Base-by-base conservation (phyloP, 1,140 invertebrate genomes). In the Eulimnadia texana region DNA sequence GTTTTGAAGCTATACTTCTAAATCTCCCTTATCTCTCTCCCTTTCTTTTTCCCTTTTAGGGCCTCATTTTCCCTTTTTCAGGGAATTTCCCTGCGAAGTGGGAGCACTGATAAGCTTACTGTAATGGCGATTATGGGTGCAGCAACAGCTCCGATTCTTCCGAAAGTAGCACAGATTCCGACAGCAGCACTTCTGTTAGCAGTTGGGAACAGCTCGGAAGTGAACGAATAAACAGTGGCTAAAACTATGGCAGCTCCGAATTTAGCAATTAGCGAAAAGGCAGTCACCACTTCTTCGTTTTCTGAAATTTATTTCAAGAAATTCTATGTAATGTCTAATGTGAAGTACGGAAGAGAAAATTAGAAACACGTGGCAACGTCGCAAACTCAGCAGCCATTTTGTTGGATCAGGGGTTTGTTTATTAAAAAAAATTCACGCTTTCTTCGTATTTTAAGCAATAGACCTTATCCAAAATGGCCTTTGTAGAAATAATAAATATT, bases 101-200 rank as follows among this genome's bases (percentile, higher is more conserved):
- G n/a, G n/a, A n/a, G n/a, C n/a, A n/a, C n/a, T n/a, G n/a, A n/a
- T 42, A 6, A 42, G 16, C 28, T 58, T 58, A 58, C 55, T 0
- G 42, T 27, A 25, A n/a, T 58, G 11, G 55, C 55, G 16, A 58
- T 27, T 3, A 58, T 3, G 20, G 55, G 55, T 23, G 55, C 23
- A 20, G 29, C 22, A n/a, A 58, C 42, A 20, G 28, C 42, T 13
- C 55, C 55, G 24, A 33, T 0, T 33, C 55, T 42, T 20, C 55
- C 19, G 2, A 58, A n/a, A 20, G 55, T 58, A n/a, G 42, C 24
- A 27, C 55, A 58, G 3, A 58, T 28, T 10, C 55, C 55, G 27
- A 58, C 42, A 58, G 42, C 55, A 24, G 55, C 55, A 33, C 55
- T 58, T 20, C 55, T 1, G 11, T 22, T 20, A 6, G 55, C 55